Conservation (phyloP, 2,888 invertebrate genomes). For the Epinotia ramella region DNA sequence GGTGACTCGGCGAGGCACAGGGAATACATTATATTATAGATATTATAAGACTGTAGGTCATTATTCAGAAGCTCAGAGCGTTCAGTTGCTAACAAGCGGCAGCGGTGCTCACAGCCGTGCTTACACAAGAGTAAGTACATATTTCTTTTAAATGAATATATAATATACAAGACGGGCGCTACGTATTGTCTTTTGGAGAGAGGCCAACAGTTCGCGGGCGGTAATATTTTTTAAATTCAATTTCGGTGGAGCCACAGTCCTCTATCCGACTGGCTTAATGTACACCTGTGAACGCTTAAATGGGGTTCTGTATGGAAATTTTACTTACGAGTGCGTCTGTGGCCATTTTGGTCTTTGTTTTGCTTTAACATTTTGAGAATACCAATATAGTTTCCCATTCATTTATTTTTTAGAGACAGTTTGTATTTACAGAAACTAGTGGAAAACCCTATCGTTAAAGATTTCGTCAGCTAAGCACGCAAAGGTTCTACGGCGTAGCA, state of each 20-base stretch:
- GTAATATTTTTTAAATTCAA: constrained; percentile 85
- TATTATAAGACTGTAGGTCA: constrained; percentile 46
- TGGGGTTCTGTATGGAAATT: constrained; percentile 67
- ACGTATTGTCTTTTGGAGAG: constrained; percentile 80
- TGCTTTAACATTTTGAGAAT: background rate
- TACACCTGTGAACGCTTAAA: constrained; percentile 83
- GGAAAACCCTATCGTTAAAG: background rate
- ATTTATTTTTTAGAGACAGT: background rate
- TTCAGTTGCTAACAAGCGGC: constrained; percentile 64
- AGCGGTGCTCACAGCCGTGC: constrained; percentile 56
- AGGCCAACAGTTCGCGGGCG: constrained; percentile 78
- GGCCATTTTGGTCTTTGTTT: constrained; percentile 21
- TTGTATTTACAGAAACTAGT: background rate
- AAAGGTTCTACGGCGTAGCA: constrained; percentile 11
- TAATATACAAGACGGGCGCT: constrained; percentile 68
- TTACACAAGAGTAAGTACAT: constrained; percentile 63
- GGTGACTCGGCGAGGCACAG: constrained; percentile 18
- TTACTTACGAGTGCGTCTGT: constrained; percentile 29
- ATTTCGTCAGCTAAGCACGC: background rate
- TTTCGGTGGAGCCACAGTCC: constrained; percentile 81
- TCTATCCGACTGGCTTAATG: constrained; percentile 81
- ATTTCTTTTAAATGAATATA: constrained; percentile 79
- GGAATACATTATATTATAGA: constrained; percentile 34
- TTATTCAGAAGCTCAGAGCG: constrained; percentile 51
- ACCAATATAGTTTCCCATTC: too few relatives aligned